Base-by-base conservation (phyloP, 2,797 vertebrate genomes). In the Thunnus albacares region DNA sequence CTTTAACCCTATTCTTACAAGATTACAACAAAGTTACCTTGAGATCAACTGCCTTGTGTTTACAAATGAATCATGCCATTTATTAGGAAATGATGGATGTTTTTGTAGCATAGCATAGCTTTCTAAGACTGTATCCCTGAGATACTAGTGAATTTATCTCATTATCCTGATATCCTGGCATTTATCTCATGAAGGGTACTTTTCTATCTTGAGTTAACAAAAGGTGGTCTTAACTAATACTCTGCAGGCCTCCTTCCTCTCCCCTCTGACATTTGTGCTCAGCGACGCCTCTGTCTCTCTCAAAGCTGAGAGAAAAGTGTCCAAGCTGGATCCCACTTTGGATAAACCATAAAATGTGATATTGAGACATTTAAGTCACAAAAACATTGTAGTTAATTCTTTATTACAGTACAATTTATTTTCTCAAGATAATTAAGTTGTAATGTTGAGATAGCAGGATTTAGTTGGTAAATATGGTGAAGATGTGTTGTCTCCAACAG, bases 21-120 rank as follows among this genome's bases (percentile, higher is more conserved):
- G 28, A 33, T 33, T 30, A 56, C 35, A 69, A 55, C 10, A 5
- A 56, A 18, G 30, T 75, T n/a, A 22, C 45, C 53, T 79, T 49
- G 2, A n/a, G 11, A 56, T 60, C 22, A 43, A 12, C n/a, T 2
- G 1, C 58, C 38, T 28, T 6, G 5, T 56, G 38, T 70, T 64
- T 53, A 59, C n/a, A 47, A 30, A 49, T 5, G 5, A 38, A 41
- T 67, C 13, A n/a, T 60, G 13, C n/a, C 26, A 3, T 38, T 1
- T 57, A 3, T 65, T 8, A 2, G 18, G 61, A 24, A n/a, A 41
- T 30, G 5, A 45, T 61, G 2, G 47, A 2, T 52, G 45, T 30
- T 35, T 55, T 26, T 24, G 17, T n/a, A n/a, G 26, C 14, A 7
- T 47, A 7, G 47, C 7, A 6, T 20, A 49, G 26, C 11, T 28